Conservation (phyloP, 1,140 invertebrate species). For the Drosophila watanabei region DNA sequence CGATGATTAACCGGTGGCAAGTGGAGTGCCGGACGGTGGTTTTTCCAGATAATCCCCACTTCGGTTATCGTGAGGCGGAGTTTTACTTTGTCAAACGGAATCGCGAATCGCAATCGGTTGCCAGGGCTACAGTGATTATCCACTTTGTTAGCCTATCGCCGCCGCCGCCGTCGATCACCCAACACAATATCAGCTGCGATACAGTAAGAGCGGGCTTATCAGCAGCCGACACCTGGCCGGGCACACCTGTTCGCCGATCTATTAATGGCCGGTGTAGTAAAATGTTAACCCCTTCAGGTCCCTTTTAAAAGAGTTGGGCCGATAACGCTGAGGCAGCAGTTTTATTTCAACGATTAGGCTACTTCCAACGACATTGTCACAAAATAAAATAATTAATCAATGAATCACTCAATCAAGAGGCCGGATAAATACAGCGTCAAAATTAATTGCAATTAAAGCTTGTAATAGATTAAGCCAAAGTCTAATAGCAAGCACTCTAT, state of each 20-base stretch:
- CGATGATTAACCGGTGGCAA: slow-evolving; percentile 46
- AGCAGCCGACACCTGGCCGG: slow-evolving; percentile 61
- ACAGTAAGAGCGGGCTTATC: slow-evolving; percentile 54
- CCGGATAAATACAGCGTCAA: background rate
- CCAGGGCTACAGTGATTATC: slow-evolving; percentile 50
- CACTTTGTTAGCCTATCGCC: slow-evolving; percentile 6
- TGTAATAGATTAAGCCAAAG: background rate
- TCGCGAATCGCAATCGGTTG: slow-evolving; percentile 41
- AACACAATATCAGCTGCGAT: slow-evolving; percentile 31
- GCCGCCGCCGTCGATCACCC: slow-evolving; percentile 24
- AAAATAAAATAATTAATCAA: slow-evolving; percentile 16
- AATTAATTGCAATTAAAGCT: background rate
- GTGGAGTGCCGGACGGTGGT: slow-evolving; percentile 9
- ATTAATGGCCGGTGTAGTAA: slow-evolving; percentile 51
- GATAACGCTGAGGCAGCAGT: slow-evolving; percentile 31
- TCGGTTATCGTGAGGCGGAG: slow-evolving; percentile 6
- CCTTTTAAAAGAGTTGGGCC: slow-evolving; percentile 8
- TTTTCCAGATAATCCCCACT: slow-evolving; percentile 45
- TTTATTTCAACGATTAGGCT: background rate
- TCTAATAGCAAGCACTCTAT: background rate
- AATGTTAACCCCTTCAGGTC: slow-evolving; percentile 54
- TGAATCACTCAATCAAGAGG: slow-evolving; percentile 12
- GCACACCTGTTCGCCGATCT: slow-evolving; percentile 66
- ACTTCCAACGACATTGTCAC: background rate
- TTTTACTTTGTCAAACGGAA: background rate